Evolutionary conservation across 2,797 vertebrate species (phyloP).

Genomic region (Poecilia wingei): DNA sequence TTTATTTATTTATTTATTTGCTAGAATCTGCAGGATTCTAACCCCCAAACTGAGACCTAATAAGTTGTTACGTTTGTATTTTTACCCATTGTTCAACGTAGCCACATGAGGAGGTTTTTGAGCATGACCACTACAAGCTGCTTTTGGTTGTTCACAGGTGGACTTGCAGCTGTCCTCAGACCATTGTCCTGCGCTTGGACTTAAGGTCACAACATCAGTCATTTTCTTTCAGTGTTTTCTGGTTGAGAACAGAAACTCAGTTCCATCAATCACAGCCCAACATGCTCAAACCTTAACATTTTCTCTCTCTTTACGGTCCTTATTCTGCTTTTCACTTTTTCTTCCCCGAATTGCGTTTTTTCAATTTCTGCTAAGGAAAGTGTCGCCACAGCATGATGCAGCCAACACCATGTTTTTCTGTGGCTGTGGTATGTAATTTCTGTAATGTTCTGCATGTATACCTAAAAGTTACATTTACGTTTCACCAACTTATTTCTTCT

Average conservation of each 20-base stretch:
- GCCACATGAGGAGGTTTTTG: background rate
- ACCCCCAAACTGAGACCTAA: too few species aligned
- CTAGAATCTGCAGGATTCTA: background rate
- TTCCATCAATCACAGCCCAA: background rate
- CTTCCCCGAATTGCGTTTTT: background rate
- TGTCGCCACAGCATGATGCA: background rate
- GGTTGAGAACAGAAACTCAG: background rate
- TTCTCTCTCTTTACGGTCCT: background rate
- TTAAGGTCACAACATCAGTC: background rate
- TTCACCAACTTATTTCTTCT: background rate
- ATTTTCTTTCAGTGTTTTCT: background rate
- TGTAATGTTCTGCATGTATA: background rate
- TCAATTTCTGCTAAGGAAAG: background rate
- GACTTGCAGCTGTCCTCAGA: background rate
- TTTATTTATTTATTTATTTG: background rate
- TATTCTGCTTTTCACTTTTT: background rate
- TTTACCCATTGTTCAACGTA: background rate
- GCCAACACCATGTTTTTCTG: background rate
- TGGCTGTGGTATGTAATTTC: background rate
- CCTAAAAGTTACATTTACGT: background rate
- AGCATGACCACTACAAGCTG: background rate
- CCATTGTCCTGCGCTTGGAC: background rate
- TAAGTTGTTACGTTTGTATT: background rate
- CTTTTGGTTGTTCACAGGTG: background rate
- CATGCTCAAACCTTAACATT: background rate